These are phyloP conservation scores for Tinamus guttatus DNA, from an alignment of 2,113 vertebrate species.

Conservation along the genomic window DNA sequence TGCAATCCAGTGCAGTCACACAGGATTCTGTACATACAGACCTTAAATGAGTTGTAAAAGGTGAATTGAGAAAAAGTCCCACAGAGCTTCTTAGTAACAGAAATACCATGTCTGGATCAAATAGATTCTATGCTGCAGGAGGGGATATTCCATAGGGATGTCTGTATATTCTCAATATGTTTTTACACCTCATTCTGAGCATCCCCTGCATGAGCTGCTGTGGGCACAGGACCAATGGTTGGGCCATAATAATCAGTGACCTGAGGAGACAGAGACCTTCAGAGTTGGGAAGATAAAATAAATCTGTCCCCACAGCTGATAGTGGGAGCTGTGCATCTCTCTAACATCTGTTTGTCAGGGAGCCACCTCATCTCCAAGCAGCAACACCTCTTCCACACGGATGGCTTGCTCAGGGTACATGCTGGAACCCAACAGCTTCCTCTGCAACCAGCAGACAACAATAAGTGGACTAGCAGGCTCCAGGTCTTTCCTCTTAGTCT, in stretches of 20 bases:
- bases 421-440: constrained; percentile 19
- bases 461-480: constrained; percentile 60
- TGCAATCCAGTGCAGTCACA: neutral
- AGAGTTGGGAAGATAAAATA: neutral
- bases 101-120: neutral
- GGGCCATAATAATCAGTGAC: neutral
- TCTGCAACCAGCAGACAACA: neutral
- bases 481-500: constrained; percentile 25
- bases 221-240: neutral
- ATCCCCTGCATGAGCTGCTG: neutral
- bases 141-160: neutral
- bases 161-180: neutral
- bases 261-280: neutral
- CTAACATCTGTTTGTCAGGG: constrained; percentile 62
- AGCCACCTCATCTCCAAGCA: constrained; percentile 41
- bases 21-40: neutral
- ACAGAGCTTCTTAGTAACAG: neutral
- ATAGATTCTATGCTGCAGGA: neutral
- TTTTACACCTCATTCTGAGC: neutral
- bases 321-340: constrained; percentile 16
- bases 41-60: neutral
- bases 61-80: neutral
- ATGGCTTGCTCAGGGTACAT: neutral
- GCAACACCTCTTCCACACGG: neutral
- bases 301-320: neutral